Evolutionary conservation across 2,888 invertebrate species (phyloP), one percentile per base, ranked within the genome.

Genomic region (Microplitis deprimator): DNA sequence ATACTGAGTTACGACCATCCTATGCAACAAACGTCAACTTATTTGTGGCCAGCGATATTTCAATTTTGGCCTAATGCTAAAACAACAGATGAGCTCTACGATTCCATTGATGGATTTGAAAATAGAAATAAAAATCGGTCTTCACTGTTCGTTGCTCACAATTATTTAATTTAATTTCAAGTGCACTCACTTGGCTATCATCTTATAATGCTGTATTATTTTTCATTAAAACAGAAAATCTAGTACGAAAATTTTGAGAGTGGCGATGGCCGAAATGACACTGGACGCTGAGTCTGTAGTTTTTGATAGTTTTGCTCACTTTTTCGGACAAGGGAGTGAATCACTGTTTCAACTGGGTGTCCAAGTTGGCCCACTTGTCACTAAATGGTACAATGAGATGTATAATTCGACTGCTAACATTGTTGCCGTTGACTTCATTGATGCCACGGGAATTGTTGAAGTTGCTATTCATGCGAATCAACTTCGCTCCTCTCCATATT

Each of bases 261-360:
- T 94, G 0, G 92, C 94, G 6, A 94, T 94, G 94, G 93, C 94
- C 0, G 93, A 94, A 87, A 91, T 94, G 65, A 94, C 94, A 0
- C 94, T 94, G 0, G 92, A 91, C 50, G 91, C 93, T 0, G 88
- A 92, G 41, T 93, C 93, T 82, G 91, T 94, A 40, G 86, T 94
- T 6, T 90, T 93, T 80, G 90, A 92, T 82, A 2, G 8, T 1
- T 5, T 40, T 39, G n/a, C 39, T 39, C 20, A 20, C 3, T 5
- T 50, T 2, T 3, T 10, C 6, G 13, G 4, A 17, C 16, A 10
- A 20, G 41, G 20, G 20, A 10, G 0, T 10, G 1, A 10, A 29
- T 59, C 59, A 13, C 7, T 59, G 16, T 20, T 39, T 7, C 17
- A 40, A 29, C 39, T 39, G 3, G 67, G 13, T 1, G 39, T 40